These are phyloP conservation scores for Cryptotermes secundus DNA, from an alignment of 1,140 invertebrate genomes.

Conservation along the genomic window DNA sequence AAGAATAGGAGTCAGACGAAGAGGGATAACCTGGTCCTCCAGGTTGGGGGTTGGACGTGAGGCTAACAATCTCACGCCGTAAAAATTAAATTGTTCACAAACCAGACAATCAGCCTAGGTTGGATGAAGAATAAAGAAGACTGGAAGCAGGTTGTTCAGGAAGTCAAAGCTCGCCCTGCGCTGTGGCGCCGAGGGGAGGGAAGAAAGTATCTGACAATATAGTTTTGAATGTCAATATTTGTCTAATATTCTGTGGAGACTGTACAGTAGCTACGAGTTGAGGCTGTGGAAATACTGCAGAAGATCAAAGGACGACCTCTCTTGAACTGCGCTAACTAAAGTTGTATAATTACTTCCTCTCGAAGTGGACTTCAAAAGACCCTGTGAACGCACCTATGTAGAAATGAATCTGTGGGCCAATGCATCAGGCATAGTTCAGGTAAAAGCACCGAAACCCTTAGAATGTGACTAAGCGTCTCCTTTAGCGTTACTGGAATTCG, in stretches of 20 bases:
- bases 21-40: too few species aligned
- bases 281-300: background rate
- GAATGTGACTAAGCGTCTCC: background rate
- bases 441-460: background rate
- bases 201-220: background rate
- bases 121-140: too few species aligned
- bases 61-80: too few species aligned
- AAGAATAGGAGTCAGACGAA: too few species aligned
- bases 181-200: too few species aligned
- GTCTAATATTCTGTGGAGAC: background rate
- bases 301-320: background rate
- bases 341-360: conserved; percentile 17
- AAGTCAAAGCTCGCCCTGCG: too few species aligned
- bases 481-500: too few species aligned
- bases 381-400: conserved; percentile 10
- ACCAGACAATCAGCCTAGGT: too few species aligned
- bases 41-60: too few species aligned
- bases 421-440: too few species aligned
- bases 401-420: background rate
- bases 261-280: background rate
- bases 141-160: too few species aligned
- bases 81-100: too few species aligned
- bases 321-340: conserved; percentile 6
- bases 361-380: conserved; percentile 8
- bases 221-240: background rate